Evolutionary conservation across 1,140 invertebrate species (phyloP), one percentile per base, ranked within the genome.

Genomic region (Caenorhabditis tropicalis): DNA sequence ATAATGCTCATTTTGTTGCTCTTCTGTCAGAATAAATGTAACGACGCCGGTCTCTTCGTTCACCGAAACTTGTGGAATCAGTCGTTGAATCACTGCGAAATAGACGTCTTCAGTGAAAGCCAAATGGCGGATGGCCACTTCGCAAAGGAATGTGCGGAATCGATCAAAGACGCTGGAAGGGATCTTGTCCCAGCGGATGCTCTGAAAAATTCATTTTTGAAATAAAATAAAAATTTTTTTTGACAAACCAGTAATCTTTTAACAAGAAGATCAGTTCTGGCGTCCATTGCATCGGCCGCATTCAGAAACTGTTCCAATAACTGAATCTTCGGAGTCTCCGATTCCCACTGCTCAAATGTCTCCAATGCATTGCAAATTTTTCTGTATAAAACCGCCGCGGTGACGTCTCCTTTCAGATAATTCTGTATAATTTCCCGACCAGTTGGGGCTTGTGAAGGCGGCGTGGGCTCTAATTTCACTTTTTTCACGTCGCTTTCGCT

Each of bases 351-450:
- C n/a, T 74, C 65, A 29, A 74, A 74, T 12, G 65, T 74, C 10
- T 74, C 65, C 65, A 74, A 12, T 43, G 65, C 65, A 74, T 74
- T 74, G 21, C 65, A 74, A 36, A 74, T 74, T 43, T 74, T 74
- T 19, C 65, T 16, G 36, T 74, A 74, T 1, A 74, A 19, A 10
- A 74, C 65, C 0, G 36, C 65, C 16, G 36, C 5, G 12, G 65
- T 43, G 33, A 74, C 65, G 15, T 74, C 65, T 39, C 65, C 65
- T 27, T 74, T 74, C 21, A 74, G 65, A 74, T 74, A 74, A 46
- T 43, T 43, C 10, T 27, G n/a, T 10, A 74, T 43, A 21, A 74
- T 74, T 74, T 74, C 65, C 2, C 65, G 36, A 1, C 65, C 65
- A 24, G 65, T 43, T 21, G 65, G 65, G 9, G 36, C 21, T 12